Evolutionary conservation across 2,888 invertebrate genomes (phyloP), one percentile per base, ranked within the genome.

Genomic region (Anthrax anthrax): DNA sequence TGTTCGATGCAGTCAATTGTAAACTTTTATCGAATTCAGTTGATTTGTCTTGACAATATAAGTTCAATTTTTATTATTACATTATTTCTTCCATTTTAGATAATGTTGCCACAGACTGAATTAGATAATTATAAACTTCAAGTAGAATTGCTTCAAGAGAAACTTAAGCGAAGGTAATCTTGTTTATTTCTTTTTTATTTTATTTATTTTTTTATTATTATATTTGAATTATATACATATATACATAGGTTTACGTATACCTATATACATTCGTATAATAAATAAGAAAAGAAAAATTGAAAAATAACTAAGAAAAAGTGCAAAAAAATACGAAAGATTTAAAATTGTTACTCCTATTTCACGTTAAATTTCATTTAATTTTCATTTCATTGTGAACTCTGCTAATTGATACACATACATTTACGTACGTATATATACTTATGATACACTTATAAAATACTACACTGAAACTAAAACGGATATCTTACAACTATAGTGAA

Each of bases 401-500:
- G 45, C 43, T 37, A 40, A 45, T 37, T 47, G 37, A 39, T n/a
- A n/a, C n/a, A n/a, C n/a, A n/a, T n/a, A n/a, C n/a, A n/a, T n/a
- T n/a, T n/a, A n/a, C n/a, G n/a, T n/a, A n/a, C n/a, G n/a, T n/a
- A n/a, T n/a, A n/a, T n/a, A n/a, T n/a, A n/a, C n/a, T n/a, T n/a
- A n/a, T n/a, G n/a, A n/a, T n/a, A n/a, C 34, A 42, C 45, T 27
- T 47, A 51, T 49, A 37, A n/a, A n/a, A n/a, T n/a, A n/a, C n/a
- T n/a, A n/a, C n/a, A n/a, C n/a, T n/a, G n/a, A n/a, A n/a, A n/a
- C n/a, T n/a, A n/a, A n/a, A n/a, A n/a, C n/a, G n/a, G n/a, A n/a
- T n/a, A n/a, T n/a, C n/a, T n/a, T n/a, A n/a, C 8, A 8, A 23
- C 4, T 23, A 23, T 8, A 75, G 75, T 55, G 74, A 75, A 59